These are phyloP conservation scores for Smittia aterrima DNA, from an alignment of 2,888 invertebrate species.

Conservation along the genomic window DNA sequence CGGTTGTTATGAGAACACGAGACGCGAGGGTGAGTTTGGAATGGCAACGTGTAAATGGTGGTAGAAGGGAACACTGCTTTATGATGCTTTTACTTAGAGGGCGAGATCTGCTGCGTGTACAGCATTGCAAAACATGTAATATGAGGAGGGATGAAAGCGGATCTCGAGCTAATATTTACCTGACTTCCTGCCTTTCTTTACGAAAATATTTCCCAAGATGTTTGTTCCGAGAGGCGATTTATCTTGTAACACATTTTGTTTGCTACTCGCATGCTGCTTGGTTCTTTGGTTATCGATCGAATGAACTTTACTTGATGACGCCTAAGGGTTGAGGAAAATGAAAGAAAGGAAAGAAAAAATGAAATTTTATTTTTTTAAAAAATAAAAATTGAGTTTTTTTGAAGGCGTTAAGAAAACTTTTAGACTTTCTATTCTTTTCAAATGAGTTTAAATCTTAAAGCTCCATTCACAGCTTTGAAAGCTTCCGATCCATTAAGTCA, in stretches of 20 bases:
- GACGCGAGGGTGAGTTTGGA: too few relatives aligned
- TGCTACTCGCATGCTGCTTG: constrained; percentile 1
- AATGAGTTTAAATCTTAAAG: too few relatives aligned
- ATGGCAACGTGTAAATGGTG: background rate
- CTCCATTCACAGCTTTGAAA: too few relatives aligned
- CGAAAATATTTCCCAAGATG: constrained; percentile 52
- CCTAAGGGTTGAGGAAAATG: constrained; percentile 13
- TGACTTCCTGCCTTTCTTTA: constrained; percentile 48
- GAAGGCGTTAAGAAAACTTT: background rate
- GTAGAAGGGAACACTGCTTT: background rate
- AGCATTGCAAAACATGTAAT: background rate
- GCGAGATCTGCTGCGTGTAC: background rate
- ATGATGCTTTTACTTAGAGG: background rate
- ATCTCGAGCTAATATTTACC: constrained; percentile 43
- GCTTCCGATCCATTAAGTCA: background rate
- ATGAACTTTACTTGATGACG: constrained; percentile 31
- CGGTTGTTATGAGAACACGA: background rate
- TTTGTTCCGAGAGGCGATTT: constrained; percentile 48
- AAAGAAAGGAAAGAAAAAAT: constrained; percentile 15
- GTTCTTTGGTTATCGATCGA: constrained; percentile 28
- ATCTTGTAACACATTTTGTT: constrained; percentile 38
- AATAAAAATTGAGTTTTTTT: background rate
- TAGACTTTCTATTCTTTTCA: too few relatives aligned
- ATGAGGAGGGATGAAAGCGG: background rate
- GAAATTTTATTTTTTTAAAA: background rate